Percentiles rank a stretch among this genome's conserved stretches.
phyloP scores from a whole-genome alignment of 2,113 vertebrate species.

The Terrapene triunguis region DNA sequence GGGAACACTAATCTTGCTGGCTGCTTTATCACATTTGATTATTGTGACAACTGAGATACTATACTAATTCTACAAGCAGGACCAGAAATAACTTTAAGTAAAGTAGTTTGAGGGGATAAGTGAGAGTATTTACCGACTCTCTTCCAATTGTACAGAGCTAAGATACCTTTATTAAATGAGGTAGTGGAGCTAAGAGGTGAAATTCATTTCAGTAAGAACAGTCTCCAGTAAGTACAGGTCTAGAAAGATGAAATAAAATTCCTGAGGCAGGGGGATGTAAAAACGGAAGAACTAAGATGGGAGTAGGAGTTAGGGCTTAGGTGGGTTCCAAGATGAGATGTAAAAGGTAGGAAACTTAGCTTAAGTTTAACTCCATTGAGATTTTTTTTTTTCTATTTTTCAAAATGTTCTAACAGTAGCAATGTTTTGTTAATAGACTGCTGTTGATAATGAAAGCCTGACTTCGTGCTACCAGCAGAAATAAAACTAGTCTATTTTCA shows the following conservation, averaged over 20 bases:
- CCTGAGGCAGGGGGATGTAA: not conserved
- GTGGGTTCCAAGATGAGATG: not conserved
- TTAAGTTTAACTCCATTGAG: not conserved
- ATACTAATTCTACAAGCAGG: not conserved
- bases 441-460: not conserved
- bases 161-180: not conserved
- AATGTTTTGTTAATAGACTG: not conserved
- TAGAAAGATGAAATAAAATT: not conserved
- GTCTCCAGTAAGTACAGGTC: fast-evolving
- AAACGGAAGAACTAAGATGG: not conserved
- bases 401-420: not conserved
- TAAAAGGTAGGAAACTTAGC: not conserved
- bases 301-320: not conserved
- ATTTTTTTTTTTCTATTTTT: not conserved
- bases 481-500: not conserved
- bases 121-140: not conserved
- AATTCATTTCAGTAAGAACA: not conserved
- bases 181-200: not conserved
- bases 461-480: not conserved
- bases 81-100: not conserved
- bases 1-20: not conserved
- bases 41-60: not conserved
- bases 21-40: not conserved
- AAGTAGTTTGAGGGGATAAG: not conserved
- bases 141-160: not conserved